Evolutionary conservation across 2,888 invertebrate genomes (phyloP).

Genomic region (Lepidocyrtinus sp.): DNA sequence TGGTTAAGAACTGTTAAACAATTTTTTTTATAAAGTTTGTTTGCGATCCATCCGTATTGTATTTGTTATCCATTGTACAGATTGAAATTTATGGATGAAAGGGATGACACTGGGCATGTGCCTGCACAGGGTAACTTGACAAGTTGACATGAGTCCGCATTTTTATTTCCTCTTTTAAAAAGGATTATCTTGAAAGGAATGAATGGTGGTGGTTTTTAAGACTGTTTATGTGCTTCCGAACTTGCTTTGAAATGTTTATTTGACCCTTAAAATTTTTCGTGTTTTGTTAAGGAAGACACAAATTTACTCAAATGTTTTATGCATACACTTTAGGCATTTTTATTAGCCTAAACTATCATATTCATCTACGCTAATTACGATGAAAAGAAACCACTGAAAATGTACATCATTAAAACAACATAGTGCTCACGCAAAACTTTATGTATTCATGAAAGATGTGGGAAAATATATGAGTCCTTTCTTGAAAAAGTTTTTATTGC

Average conservation of each 20-base stretch:
- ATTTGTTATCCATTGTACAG: neutral
- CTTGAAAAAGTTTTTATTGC: conserved; percentile 53
- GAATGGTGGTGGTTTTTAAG: conserved; percentile 17
- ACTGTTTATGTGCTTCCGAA: too few relatives aligned
- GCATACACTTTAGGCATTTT: neutral
- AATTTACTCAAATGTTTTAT: too few relatives aligned
- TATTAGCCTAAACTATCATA: neutral
- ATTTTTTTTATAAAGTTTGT: too few relatives aligned
- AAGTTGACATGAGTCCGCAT: conserved; percentile 46
- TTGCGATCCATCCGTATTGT: neutral
- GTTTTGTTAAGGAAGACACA: neutral
- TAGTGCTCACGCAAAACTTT: neutral
- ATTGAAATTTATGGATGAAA: conserved; percentile 32
- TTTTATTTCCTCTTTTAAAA: conserved; percentile 29
- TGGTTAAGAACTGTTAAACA: neutral
- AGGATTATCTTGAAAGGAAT: neutral
- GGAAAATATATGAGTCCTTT: conserved; percentile 38
- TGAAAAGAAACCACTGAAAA: neutral
- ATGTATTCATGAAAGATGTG: conserved; percentile 48
- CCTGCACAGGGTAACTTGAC: conserved; percentile 28
- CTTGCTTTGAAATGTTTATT: neutral
- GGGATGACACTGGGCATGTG: conserved; percentile 51
- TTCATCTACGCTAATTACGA: conserved; percentile 3
- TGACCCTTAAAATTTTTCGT: neutral
- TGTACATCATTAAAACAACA: neutral